These are phyloP conservation scores for Bimastos eiseni DNA, from an alignment of 2,888 invertebrate genomes.

Conservation along the genomic window DNA sequence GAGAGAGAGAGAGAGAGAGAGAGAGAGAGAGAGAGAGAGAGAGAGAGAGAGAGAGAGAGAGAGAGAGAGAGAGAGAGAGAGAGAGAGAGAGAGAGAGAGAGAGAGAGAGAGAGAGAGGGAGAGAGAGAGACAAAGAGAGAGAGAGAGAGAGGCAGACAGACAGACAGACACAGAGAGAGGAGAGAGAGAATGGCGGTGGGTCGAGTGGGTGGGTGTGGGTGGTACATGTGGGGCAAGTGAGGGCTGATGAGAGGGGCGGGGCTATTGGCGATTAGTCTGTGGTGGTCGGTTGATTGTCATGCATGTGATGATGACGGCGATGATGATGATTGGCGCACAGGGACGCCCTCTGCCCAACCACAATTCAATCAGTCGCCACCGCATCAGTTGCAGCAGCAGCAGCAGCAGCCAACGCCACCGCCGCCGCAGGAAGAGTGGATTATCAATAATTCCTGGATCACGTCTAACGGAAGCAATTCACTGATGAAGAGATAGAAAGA, in stretches of 20 bases:
- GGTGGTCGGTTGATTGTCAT: not conserved
- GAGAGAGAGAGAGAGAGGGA: not conserved
- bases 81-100: not conserved
- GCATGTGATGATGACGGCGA: not conserved
- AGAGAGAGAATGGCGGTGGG: not conserved
- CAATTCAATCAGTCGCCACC: not conserved
- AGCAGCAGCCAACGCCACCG: not conserved
- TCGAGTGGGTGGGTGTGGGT: not conserved
- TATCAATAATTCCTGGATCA: conserved; percentile 24
- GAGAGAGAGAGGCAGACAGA: not conserved
- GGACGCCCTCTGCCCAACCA: not conserved
- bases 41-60: not conserved
- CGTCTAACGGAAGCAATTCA: not conserved
- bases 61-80: no score
- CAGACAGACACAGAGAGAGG: no score
- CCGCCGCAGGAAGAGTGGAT: not conserved
- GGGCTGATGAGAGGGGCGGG: not conserved
- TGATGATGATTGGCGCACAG: conserved; percentile 14
- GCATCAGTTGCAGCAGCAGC: not conserved
- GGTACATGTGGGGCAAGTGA: not conserved
- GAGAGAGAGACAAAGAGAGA: not conserved
- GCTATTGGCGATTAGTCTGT: conserved; percentile 6
- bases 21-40: not conserved
- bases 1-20: conserved; percentile 5
- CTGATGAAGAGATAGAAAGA: not conserved